phyloP scores from a whole-genome alignment of 2,113 vertebrate species.

The Sceloporus tristichus region DNA sequence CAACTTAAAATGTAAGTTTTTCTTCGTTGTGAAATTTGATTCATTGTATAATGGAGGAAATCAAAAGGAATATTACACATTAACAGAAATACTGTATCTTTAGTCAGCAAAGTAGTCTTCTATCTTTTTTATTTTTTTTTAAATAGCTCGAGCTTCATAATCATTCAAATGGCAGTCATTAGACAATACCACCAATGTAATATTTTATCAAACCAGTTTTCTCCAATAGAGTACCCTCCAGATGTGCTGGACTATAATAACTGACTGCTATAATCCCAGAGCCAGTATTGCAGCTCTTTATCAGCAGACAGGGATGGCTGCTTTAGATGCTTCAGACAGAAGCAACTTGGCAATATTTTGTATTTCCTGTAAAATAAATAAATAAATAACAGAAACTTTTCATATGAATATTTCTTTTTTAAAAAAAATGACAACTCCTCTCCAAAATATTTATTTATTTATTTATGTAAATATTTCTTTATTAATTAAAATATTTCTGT shows the following conservation, averaged over 20 bases:
- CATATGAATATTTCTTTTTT: not conserved
- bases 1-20: not conserved
- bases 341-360: slow-evolving; percentile 16
- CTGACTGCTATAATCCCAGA: no score
- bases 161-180: slow-evolving; percentile 9
- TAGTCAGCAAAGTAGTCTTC: not conserved
- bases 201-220: slow-evolving; percentile 1
- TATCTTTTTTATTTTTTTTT: not conserved
- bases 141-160: not conserved
- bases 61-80: not conserved
- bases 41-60: not conserved
- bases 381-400: not conserved
- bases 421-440: no score
- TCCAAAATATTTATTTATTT: no score
- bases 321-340: not conserved
- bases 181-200: not conserved
- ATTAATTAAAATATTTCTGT: slow-evolving; percentile 29
- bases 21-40: not conserved
- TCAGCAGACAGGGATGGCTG: not conserved
- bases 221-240: no score
- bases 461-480: no score
- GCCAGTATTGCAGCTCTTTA: no score
- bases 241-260: no score
- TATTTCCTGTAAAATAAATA: slow-evolving; percentile 17
- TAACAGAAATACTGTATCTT: not conserved